Evolutionary conservation across 2,797 vertebrate genomes (phyloP).

Genomic region (Sebastiscus tertius): DNA sequence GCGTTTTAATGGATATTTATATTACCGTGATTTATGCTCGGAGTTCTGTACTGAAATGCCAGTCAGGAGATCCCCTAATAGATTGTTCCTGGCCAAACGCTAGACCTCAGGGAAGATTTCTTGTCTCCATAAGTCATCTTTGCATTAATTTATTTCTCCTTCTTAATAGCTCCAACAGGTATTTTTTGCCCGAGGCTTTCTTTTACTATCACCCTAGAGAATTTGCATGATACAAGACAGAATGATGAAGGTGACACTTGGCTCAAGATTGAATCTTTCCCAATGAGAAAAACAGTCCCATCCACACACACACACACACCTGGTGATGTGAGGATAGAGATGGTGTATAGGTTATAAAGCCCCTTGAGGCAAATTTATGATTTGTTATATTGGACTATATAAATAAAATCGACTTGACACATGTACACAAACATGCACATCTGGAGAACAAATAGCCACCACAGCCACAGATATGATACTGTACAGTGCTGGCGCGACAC

Average conservation of each 20-base stretch:
- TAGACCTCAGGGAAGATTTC: constrained; percentile 34
- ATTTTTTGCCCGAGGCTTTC: constrained; percentile 8
- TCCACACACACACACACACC: background rate
- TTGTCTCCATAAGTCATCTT: constrained; percentile 43
- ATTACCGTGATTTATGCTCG: constrained; percentile 45
- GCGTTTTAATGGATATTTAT: constrained; percentile 29
- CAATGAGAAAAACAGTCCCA: constrained; percentile 35
- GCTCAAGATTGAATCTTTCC: constrained; percentile 34
- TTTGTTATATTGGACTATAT: background rate
- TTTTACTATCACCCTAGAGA: constrained; percentile 14
- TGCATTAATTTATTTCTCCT: constrained; percentile 19
- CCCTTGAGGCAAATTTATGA: background rate
- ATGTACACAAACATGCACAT: constrained; percentile 47
- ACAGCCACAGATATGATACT: background rate
- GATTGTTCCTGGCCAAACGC: constrained; percentile 29
- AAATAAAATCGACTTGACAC: background rate
- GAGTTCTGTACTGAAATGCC: background rate
- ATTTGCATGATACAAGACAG: constrained; percentile 23
- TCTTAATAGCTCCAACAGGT: constrained; percentile 35
- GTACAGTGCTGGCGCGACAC: background rate
- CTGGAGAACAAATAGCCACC: constrained; percentile 38
- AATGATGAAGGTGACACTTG: constrained; percentile 45
- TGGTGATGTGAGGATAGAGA: background rate
- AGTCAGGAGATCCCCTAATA: constrained; percentile 23
- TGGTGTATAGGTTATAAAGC: background rate